A percentile compares a stretch with the other conserved stretches of the same genome.
Conservation (phyloP, 2,797 vertebrate species). For the Peromyscus eremicus region DNA sequence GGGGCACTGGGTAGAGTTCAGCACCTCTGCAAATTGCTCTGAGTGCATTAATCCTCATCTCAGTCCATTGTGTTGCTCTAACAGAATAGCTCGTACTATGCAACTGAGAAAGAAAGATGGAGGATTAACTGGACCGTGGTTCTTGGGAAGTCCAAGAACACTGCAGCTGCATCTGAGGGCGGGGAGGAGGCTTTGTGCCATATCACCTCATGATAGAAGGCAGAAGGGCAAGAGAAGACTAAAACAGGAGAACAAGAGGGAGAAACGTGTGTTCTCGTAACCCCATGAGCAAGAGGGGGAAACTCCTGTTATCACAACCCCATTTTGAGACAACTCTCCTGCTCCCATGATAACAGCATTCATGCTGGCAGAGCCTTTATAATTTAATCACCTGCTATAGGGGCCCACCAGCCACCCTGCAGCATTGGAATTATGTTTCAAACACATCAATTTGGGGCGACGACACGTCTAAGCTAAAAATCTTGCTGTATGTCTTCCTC, state of each 20-base stretch:
- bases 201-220: background rate
- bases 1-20: too few species aligned
- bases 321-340: background rate
- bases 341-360: background rate
- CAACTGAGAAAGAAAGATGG: background rate
- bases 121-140: background rate
- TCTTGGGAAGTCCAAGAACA: background rate
- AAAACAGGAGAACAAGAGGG: background rate
- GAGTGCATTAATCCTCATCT: background rate
- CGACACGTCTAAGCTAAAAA: background rate
- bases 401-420: fast-evolving
- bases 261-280: background rate
- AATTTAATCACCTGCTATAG: too few species aligned
- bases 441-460: background rate
- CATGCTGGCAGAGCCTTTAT: background rate
- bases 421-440: background rate
- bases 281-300: background rate
- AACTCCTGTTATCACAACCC: background rate
- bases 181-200: too few species aligned
- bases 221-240: background rate
- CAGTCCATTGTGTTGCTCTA: background rate
- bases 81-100: background rate
- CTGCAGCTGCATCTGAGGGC: fast-evolving
- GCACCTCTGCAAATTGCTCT: fast-evolving
- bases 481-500: background rate